Evolutionary conservation across 2,113 vertebrate species (phyloP).

Genomic region (Lepus timidus): DNA sequence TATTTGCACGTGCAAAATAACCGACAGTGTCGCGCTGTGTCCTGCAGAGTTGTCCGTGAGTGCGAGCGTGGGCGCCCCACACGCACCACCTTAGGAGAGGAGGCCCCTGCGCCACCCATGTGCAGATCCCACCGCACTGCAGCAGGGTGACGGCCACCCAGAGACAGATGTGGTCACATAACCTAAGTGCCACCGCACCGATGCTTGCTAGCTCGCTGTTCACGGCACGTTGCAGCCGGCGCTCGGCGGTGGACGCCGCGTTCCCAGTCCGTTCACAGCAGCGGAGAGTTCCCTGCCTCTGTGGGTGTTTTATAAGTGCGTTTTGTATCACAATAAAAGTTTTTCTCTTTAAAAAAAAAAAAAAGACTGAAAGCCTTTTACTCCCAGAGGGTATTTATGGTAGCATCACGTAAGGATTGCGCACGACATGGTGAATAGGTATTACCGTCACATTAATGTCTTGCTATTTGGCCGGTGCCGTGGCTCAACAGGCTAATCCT

Average conservation of each 20-base stretch:
- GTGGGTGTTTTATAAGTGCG: slow-evolving; percentile 83
- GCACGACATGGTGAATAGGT: too few species aligned
- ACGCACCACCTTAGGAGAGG: slow-evolving; percentile 39
- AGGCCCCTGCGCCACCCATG: slow-evolving; percentile 51
- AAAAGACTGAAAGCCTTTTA: too few species aligned
- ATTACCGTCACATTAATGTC: too few species aligned
- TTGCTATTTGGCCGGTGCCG: too few species aligned
- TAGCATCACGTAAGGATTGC: too few species aligned
- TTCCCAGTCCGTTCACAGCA: slow-evolving; percentile 80
- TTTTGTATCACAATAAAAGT: slow-evolving; percentile 85
- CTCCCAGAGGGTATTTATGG: too few species aligned
- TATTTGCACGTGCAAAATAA: slow-evolving; percentile 73
- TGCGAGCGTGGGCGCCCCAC: neutral
- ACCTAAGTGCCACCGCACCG: slow-evolving; percentile 68
- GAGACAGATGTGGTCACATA: slow-evolving; percentile 72
- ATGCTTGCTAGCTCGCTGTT: slow-evolving; percentile 77
- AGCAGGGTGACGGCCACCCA: slow-evolving; percentile 77
- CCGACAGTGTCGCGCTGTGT: slow-evolving; percentile 70
- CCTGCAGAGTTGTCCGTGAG: slow-evolving; percentile 35
- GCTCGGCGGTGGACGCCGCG: slow-evolving; percentile 69
- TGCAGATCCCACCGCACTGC: slow-evolving; percentile 77
- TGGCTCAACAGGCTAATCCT: too few species aligned
- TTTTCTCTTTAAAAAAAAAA: slow-evolving; percentile 76
- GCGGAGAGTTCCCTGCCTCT: slow-evolving; percentile 75
- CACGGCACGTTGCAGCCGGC: slow-evolving; percentile 74